These are phyloP conservation scores for Acanthaster planci DNA, from an alignment of 35 echinoderm and acorn worm species.

Conservation along the genomic window DNA sequence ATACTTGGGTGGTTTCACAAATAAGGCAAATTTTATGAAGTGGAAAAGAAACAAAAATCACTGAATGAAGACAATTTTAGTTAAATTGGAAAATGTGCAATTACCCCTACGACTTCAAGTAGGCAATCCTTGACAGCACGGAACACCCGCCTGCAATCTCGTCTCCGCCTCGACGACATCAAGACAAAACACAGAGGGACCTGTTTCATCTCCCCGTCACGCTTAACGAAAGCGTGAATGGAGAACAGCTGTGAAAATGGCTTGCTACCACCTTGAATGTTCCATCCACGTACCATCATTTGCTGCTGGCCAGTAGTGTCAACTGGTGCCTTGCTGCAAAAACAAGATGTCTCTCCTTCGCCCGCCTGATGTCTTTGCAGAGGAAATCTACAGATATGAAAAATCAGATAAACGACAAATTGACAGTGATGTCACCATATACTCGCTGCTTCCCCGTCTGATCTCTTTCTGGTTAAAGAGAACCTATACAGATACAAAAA, in stretches of 20 bases:
- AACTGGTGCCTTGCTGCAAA: conserved; percentile 29
- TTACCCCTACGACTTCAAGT: not conserved
- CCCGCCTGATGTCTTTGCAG: not conserved
- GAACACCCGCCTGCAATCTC: conserved; percentile 36
- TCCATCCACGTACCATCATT: conserved; percentile 45
- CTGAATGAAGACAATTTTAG: no score
- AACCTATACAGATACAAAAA: no score
- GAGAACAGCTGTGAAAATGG: conserved; percentile 48
- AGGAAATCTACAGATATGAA: no score
- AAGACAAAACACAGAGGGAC: conserved; percentile 48
- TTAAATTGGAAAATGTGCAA: no score
- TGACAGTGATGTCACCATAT: no score
- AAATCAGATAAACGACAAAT: no score
- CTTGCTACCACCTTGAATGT: conserved; percentile 45
- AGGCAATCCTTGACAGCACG: conserved; percentile 2
- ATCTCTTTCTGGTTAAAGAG: no score
- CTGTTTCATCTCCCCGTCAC: conserved; percentile 33
- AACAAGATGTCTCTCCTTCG: not conserved
- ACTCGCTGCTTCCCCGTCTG: no score
- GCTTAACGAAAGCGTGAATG: conserved; percentile 41
- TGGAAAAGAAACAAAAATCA: no score
- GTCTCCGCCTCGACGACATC: conserved; percentile 20
- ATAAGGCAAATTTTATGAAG: no score
- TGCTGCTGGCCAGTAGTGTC: not conserved
- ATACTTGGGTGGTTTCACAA: no score